Base-by-base conservation (phyloP, 2,888 invertebrate genomes). In the Heterodera filipjevi region DNA sequence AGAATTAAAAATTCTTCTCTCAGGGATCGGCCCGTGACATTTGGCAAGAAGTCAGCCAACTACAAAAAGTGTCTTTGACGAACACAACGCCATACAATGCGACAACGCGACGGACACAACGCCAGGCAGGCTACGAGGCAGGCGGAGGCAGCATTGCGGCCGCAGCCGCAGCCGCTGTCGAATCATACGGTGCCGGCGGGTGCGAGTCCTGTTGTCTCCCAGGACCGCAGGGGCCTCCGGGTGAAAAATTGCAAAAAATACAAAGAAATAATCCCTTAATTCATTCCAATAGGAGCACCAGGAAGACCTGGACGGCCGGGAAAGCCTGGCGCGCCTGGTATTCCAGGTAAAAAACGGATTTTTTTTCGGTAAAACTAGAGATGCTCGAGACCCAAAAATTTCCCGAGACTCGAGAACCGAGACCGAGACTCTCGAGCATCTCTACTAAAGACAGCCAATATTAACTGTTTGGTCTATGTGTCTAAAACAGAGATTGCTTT, bases 241-340 rank as follows among this genome's bases (percentile, higher is more conserved):
- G 81, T 44, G 76, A 81, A 27, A 33, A 30, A n/a, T n/a, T 66
- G 16, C 81, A 79, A 14, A 80, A 19, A 19, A 16, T 33, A 49
- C 10, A 49, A 30, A 32, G 39, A 22, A 53, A 68, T 76, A 32
- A 32, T 6, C 5, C 33, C 44, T 68, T 27, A n/a, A 22, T 22
- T 77, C 10, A 6, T 59, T 76, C 53, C 35, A 27, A 71, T 82
- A 76, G 86, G 86, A 77, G 81, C 85, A 33, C 83, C 87, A 76
- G 87, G 87, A 81, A 83, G 82, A 71, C 84, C 83, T 49, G 88
- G 89, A 74, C 73, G 82, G 27, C 87, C 87, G 72, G 87, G 87
- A 79, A 86, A 83, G 81, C 87, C 87, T 76, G 87, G 87, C 78
- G 84, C 85, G 32, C 87, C 87, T 59, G 87, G 87, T 77, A 83